phyloP scores from a whole-genome alignment of 1,140 invertebrate species.

The Stegodyphus mimosarum region DNA sequence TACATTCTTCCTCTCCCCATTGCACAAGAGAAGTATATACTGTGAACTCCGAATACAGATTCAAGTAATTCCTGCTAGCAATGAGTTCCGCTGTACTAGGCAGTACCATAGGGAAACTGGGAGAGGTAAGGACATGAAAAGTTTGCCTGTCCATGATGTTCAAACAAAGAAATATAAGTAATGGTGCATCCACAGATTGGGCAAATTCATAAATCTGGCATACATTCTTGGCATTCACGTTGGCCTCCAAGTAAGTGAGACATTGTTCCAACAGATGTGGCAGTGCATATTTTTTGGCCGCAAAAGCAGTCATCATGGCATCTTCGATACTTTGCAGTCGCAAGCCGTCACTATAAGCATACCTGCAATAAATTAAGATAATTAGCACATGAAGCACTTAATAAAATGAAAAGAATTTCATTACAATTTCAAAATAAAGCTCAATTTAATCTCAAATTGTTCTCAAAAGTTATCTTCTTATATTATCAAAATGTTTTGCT shows the following conservation, averaged over 20 bases:
- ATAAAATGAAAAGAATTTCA: no score
- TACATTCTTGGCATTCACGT: conserved; percentile 64
- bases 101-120: conserved; percentile 55
- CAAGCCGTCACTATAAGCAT: conserved; percentile 63
- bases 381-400: neutral
- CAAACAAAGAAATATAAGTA: conserved; percentile 64
- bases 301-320: conserved; percentile 65
- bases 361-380: conserved; percentile 20
- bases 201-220: conserved; percentile 65
- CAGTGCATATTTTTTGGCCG: conserved; percentile 65
- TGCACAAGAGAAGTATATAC: conserved; percentile 63
- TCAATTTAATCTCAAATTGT: no score
- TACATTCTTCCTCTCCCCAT: conserved; percentile 64
- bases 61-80: conserved; percentile 63
- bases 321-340: conserved; percentile 65
- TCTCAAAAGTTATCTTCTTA: no score
- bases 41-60: conserved; percentile 64
- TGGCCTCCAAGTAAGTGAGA: conserved; percentile 64
- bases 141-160: conserved; percentile 66
- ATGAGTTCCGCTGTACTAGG: conserved; percentile 64
- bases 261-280: conserved; percentile 65
- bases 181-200: conserved; percentile 63
- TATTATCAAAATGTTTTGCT: no score
- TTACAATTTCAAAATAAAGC: no score
- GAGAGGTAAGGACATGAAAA: conserved; percentile 64